Base-by-base conservation (phyloP, 2,113 vertebrate genomes). In the Tragelaphus scriptus region DNA sequence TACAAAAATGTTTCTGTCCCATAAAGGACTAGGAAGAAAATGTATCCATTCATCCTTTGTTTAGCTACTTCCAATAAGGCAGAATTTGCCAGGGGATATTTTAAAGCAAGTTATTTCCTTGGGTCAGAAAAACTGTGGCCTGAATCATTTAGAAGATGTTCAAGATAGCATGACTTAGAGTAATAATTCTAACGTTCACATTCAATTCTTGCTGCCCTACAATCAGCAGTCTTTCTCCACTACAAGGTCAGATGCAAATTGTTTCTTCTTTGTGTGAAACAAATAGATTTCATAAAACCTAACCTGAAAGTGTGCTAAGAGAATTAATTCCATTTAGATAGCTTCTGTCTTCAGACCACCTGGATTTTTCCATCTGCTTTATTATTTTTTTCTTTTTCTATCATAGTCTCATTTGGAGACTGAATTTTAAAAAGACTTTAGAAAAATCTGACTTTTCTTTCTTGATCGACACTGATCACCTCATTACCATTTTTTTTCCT, bases 171-270 rank as follows among this genome's bases (percentile, higher is more conserved):
- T 55, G 17, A 13, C 23, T 81, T 93, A 58, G 44, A 86, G 68
- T 81, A 89, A 89, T 63, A 75, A 91, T 91, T 93, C 32, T 55
- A 3, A 85, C 84, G n/a, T 86, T 94, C 53, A 44, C 16, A 47
- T 88, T 91, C 85, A 36, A 40, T 95, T 77, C 26, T 68, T 75
- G 19, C 23, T 88, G 44, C n/a, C 9, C 25, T 85, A 80, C 86
- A 91, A 56, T 91, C 32, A 97, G 14, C 49, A 17, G 12, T 88
- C 55, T 91, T 94, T 94, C 36, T 88, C 12, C 32, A 89, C 12
- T 82, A 75, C 58, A 96, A 95, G 55, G 53, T 97, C 61, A 92
- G 63, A 85, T 90, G 80, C 7, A 95, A 97, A 91, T 51, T 87
- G 1, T 91, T 59, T 90, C 13, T 28, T 13, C 8, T 93, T 11